phyloP scores from a whole-genome alignment of 2,797 vertebrate species.

The Thaleichthys pacificus region DNA sequence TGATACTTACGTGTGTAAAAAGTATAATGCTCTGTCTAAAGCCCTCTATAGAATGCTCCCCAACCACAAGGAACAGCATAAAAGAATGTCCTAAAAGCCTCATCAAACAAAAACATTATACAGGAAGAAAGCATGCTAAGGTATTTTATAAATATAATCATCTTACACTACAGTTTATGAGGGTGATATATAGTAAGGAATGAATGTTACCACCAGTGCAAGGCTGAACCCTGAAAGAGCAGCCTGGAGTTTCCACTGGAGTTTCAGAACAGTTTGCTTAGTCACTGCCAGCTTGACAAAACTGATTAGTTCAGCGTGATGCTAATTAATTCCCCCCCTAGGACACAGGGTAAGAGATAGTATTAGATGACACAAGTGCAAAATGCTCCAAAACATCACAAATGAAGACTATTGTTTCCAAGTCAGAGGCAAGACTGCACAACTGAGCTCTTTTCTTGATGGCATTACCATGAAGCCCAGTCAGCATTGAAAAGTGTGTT shows the following conservation, averaged over 20 bases:
- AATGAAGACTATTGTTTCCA: background rate
- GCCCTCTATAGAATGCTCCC: background rate
- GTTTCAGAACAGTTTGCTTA: background rate
- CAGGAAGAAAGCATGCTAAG: too few relatives aligned
- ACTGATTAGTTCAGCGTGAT: slow-evolving; percentile 1
- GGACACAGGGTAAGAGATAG: background rate
- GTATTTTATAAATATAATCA: too few relatives aligned
- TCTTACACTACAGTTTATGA: too few relatives aligned
- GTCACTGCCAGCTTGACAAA: background rate
- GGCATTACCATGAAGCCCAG: background rate
- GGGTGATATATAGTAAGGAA: too few relatives aligned
- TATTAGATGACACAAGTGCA: background rate
- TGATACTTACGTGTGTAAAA: too few relatives aligned
- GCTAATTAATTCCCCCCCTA: background rate
- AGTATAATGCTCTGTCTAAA: background rate
- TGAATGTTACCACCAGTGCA: too few relatives aligned
- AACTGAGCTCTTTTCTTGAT: background rate
- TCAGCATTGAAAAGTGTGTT: background rate
- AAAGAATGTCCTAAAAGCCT: too few relatives aligned
- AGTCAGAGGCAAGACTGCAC: background rate
- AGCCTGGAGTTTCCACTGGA: background rate
- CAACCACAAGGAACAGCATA: background rate
- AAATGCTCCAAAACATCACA: background rate
- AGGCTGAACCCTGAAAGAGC: background rate
- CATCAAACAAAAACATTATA: too few relatives aligned